Evolutionary conservation across 1,140 invertebrate genomes (phyloP).

Genomic region (Cydia strobilella): DNA sequence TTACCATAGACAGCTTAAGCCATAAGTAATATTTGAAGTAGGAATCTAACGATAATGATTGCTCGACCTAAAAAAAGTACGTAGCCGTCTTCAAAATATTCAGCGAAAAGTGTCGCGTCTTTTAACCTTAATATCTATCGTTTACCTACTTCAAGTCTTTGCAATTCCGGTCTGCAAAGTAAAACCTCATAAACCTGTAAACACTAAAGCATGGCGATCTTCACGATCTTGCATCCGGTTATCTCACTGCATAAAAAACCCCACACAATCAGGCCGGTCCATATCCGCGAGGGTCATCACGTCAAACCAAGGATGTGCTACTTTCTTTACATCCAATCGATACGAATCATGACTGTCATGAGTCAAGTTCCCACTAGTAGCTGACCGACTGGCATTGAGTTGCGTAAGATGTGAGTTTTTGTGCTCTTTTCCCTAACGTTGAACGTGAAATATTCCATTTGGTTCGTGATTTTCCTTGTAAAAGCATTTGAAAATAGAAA

Average conservation of each 20-base stretch:
- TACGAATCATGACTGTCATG: neutral
- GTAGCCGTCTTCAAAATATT: no score
- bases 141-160: neutral
- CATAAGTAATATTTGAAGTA: no score
- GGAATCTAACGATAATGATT: no score
- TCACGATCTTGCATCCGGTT: slow-evolving; percentile 2
- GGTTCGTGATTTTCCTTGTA: neutral
- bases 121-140: neutral
- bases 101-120: neutral
- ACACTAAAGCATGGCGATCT: neutral
- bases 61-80: no score
- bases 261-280: neutral
- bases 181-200: neutral
- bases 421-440: neutral
- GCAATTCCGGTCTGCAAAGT: neutral
- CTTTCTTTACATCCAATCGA: slow-evolving; percentile 23
- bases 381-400: slow-evolving; percentile 26
- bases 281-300: slow-evolving; percentile 17
- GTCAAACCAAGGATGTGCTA: slow-evolving; percentile 23
- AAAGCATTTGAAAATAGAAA: neutral
- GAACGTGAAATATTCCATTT: slow-evolving; percentile 4
- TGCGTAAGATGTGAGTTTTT: slow-evolving; percentile 12
- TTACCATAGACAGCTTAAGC: no score
- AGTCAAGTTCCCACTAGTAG: slow-evolving; percentile 14
- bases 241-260: neutral